These are phyloP conservation scores for Gymnoscelis rufifasciata DNA, from an alignment of 2,888 invertebrate species.

Conservation along the genomic window DNA sequence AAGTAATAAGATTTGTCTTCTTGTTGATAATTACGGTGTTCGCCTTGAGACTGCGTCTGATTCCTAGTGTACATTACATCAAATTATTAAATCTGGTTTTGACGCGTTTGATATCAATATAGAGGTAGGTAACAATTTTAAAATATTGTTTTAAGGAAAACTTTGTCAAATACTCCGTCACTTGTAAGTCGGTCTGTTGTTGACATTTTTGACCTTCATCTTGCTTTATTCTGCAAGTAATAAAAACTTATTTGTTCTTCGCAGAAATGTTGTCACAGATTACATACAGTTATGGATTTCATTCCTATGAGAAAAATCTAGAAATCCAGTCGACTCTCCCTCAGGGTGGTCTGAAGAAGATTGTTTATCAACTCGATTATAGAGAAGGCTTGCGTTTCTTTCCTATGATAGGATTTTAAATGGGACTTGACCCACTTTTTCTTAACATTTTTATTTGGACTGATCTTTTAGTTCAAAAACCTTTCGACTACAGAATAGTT, in stretches of 20 bases:
- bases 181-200: neutral
- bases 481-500: too few relatives aligned
- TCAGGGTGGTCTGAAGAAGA: neutral
- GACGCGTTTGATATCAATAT: too few relatives aligned
- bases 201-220: neutral
- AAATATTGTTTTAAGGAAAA: too few relatives aligned
- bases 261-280: too few relatives aligned
- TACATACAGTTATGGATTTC: too few relatives aligned
- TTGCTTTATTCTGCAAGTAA: neutral
- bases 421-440: neutral
- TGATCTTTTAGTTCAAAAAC: neutral
- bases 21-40: neutral
- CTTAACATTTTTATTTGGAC: neutral
- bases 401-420: constrained; percentile 4
- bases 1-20: constrained; percentile 6
- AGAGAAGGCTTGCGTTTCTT: neutral
- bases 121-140: too few relatives aligned
- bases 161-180: too few relatives aligned
- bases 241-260: neutral
- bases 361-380: constrained; percentile 4
- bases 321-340: neutral
- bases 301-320: neutral
- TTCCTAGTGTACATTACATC: neutral
- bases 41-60: constrained; percentile 5
- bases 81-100: neutral